A percentile compares a stretch with the other conserved stretches of the same genome.
Evolutionary conservation across 2,797 vertebrate genomes (phyloP).

Genomic region (Pampus argenteus): DNA sequence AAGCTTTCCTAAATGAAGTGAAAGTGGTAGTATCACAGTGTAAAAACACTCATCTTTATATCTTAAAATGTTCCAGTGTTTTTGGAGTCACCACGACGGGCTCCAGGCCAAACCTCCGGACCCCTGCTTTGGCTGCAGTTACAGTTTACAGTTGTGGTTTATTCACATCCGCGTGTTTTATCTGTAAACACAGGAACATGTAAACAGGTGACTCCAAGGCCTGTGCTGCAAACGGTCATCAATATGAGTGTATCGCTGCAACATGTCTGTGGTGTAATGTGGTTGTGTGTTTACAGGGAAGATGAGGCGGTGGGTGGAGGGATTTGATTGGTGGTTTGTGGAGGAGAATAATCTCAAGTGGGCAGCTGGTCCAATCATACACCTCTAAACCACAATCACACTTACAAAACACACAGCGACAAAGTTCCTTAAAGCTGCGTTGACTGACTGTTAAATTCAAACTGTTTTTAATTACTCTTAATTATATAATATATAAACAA

Average conservation of each 20-base stretch:
- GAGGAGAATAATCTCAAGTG: slow-evolving; percentile 10
- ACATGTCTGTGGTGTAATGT: slow-evolving; percentile 2
- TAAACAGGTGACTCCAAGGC: slow-evolving; percentile 4
- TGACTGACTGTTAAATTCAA: too few species aligned
- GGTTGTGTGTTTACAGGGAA: slow-evolving; percentile 31
- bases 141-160: slow-evolving; percentile 6
- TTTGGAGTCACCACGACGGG: too few species aligned
- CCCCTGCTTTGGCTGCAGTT: too few species aligned
- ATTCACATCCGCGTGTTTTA: slow-evolving; percentile 9
- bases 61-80: too few species aligned
- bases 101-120: slow-evolving; percentile 19
- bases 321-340: slow-evolving; percentile 68
- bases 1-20: too few species aligned
- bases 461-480: too few species aligned
- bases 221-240: too few species aligned
- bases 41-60: background rate
- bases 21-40: background rate
- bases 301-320: slow-evolving; percentile 49
- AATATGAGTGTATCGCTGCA: too few species aligned
- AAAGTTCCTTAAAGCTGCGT: slow-evolving; percentile 3
- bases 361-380: slow-evolving; percentile 17
- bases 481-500: too few species aligned
- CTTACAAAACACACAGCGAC: too few species aligned
- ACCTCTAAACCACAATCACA: slow-evolving; percentile 10
- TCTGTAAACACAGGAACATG: slow-evolving; percentile 14